Percentiles rank a stretch among this genome's conserved stretches.
Evolutionary conservation across 2,888 invertebrate species (phyloP).

Genomic region (Gastracanthus pulcherrimus): DNA sequence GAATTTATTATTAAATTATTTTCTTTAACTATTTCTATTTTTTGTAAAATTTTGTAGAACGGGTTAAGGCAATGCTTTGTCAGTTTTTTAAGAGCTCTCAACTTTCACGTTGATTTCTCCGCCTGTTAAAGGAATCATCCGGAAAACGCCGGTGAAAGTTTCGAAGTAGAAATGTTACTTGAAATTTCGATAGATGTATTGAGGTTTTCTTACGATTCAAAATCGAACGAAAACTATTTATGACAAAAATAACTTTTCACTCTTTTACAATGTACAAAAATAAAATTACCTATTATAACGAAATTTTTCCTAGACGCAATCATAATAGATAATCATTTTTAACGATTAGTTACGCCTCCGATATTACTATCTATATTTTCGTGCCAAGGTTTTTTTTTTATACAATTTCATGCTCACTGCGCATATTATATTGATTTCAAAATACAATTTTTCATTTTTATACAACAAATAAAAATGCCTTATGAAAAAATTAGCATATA

Average conservation of each 20-base stretch:
- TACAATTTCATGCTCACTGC: neutral
- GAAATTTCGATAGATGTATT: neutral
- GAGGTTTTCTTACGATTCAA: too few species aligned
- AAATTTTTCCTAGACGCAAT: too few species aligned
- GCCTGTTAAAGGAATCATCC: neutral
- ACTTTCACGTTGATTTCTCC: slow-evolving; percentile 34
- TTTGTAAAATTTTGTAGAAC: too few species aligned
- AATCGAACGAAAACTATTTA: too few species aligned
- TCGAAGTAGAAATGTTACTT: neutral
- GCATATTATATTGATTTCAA: too few species aligned
- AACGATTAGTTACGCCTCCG: too few species aligned
- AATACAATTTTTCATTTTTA: too few species aligned
- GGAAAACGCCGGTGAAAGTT: slow-evolving; percentile 11
- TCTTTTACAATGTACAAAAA: neutral
- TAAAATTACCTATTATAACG: too few species aligned
- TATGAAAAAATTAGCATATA: neutral
- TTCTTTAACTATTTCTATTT: too few species aligned
- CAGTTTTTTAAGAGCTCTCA: neutral
- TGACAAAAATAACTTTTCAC: neutral
- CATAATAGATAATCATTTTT: too few species aligned
- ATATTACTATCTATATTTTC: neutral
- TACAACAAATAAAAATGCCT: neutral
- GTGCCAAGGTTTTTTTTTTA: neutral
- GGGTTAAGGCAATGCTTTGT: too few species aligned
- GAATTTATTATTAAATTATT: too few species aligned